A percentile compares a stretch with the other conserved stretches of the same genome.
phyloP scores from a whole-genome alignment of 1,140 invertebrate genomes.

The Nasonia giraulti region DNA sequence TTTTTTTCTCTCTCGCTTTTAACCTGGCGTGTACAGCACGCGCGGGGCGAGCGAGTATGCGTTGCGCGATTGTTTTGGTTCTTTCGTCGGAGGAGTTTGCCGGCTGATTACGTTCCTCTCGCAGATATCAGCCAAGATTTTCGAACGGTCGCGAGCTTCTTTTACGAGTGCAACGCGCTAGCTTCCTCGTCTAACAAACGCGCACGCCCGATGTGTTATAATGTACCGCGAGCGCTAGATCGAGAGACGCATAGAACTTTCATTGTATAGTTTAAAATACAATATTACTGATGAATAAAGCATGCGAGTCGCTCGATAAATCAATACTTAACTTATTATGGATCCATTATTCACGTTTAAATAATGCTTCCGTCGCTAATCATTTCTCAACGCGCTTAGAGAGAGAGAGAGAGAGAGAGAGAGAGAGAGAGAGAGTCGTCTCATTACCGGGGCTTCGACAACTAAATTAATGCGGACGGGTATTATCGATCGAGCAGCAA shows the following conservation, averaged over 20 bases:
- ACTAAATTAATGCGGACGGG: too few relatives aligned
- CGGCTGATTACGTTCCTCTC: neutral
- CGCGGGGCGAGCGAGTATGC: neutral
- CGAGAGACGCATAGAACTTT: neutral
- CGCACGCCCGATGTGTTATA: neutral
- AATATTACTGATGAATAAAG: neutral
- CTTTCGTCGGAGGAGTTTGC: neutral
- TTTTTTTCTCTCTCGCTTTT: slow-evolving; percentile 1
- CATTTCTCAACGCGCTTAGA: neutral
- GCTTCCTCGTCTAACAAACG: too few relatives aligned
- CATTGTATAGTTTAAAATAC: neutral
- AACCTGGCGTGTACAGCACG: neutral
- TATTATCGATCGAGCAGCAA: too few relatives aligned
- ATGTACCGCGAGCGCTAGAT: neutral
- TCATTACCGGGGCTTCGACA: too few relatives aligned
- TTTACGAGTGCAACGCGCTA: neutral
- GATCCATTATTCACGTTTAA: neutral
- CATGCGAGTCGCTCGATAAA: neutral
- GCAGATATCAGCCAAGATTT: neutral
- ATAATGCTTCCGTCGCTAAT: neutral
- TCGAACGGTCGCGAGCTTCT: neutral
- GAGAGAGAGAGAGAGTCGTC: too few relatives aligned
- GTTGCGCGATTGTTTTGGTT: too few relatives aligned
- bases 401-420: too few relatives aligned
- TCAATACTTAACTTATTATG: neutral